A percentile compares a stretch with the other conserved stretches of the same genome.
These are phyloP conservation scores for Lacanobia wlatinum DNA, from an alignment of 2,888 invertebrate genomes.

Conservation along the genomic window DNA sequence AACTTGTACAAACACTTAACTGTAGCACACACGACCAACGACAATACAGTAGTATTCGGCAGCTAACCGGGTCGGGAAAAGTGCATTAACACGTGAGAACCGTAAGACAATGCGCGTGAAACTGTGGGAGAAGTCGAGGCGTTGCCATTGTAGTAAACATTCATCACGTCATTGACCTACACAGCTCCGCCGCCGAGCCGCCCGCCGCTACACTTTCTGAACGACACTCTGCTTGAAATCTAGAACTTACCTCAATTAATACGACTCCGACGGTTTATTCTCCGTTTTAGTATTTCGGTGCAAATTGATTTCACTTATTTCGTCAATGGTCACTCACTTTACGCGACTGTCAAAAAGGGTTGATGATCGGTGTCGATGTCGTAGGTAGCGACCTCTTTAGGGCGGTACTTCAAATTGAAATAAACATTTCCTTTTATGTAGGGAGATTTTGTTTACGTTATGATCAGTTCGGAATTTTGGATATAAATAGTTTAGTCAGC, in stretches of 20 bases:
- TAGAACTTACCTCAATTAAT: slow-evolving; percentile 75
- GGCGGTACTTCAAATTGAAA: slow-evolving; percentile 40
- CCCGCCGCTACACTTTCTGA: slow-evolving; percentile 67
- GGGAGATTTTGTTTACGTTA: slow-evolving; percentile 31
- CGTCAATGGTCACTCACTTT: slow-evolving; percentile 73
- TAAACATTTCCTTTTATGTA: slow-evolving; percentile 53
- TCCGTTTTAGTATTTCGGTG: slow-evolving; percentile 65
- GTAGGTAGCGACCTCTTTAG: slow-evolving; percentile 68
- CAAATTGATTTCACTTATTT: slow-evolving; percentile 78
- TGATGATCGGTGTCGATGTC: slow-evolving; percentile 63
- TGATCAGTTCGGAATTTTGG: background rate
- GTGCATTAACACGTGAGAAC: slow-evolving; percentile 85
- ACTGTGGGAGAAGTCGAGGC: slow-evolving; percentile 90
- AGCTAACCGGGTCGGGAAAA: slow-evolving; percentile 76
- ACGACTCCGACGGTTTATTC: slow-evolving; percentile 61
- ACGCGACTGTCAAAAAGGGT: slow-evolving; percentile 71
- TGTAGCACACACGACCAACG: slow-evolving; percentile 62
- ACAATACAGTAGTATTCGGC: slow-evolving; percentile 61
- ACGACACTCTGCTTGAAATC: slow-evolving; percentile 60
- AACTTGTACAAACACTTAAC: slow-evolving; percentile 71
- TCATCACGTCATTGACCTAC: slow-evolving; percentile 88
- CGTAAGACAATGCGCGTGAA: slow-evolving; percentile 86
- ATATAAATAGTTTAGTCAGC: background rate
- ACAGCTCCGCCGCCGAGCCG: slow-evolving; percentile 55
- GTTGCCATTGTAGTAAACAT: slow-evolving; percentile 91